phyloP scores from a whole-genome alignment of 2,888 invertebrate species.

The Eupithecia insigniata region DNA sequence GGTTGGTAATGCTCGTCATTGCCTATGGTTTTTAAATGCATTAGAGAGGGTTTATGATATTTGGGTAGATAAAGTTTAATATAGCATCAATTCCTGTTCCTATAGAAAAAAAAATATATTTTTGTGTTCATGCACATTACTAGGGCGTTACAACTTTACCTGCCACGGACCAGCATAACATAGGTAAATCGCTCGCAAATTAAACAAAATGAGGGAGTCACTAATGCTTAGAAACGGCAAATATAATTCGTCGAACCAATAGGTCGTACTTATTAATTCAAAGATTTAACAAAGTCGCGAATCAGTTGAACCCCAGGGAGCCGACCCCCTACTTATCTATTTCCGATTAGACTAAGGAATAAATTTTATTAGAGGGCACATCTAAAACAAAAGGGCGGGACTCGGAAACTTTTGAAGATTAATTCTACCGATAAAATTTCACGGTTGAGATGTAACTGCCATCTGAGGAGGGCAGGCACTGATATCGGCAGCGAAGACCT shows the following conservation, averaged over 20 bases:
- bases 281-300: conserved; percentile 51
- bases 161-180: not conserved
- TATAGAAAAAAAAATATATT: not conserved
- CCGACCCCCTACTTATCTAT: conserved; percentile 66
- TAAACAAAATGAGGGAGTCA: not conserved
- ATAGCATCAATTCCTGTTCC: not conserved
- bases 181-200: not conserved
- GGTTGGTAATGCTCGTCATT: too few relatives aligned
- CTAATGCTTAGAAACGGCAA: not conserved
- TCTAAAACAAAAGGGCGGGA: conserved; percentile 74
- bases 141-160: not conserved
- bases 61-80: too few relatives aligned
- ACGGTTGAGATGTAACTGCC: conserved; percentile 74
- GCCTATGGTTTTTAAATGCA: too few relatives aligned
- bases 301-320: conserved; percentile 59
- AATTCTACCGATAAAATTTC: conserved; percentile 82
- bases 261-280: conserved; percentile 50
- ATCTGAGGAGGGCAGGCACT: conserved; percentile 61
- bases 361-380: conserved; percentile 73
- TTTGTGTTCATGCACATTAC: not conserved
- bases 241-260: conserved; percentile 45
- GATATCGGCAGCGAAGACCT: conserved; percentile 63
- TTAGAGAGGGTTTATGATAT: too few relatives aligned
- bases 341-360: conserved; percentile 72
- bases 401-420: conserved; percentile 76